Conservation (phyloP, 2,888 invertebrate genomes). For the Meliscaeva auricollis region DNA sequence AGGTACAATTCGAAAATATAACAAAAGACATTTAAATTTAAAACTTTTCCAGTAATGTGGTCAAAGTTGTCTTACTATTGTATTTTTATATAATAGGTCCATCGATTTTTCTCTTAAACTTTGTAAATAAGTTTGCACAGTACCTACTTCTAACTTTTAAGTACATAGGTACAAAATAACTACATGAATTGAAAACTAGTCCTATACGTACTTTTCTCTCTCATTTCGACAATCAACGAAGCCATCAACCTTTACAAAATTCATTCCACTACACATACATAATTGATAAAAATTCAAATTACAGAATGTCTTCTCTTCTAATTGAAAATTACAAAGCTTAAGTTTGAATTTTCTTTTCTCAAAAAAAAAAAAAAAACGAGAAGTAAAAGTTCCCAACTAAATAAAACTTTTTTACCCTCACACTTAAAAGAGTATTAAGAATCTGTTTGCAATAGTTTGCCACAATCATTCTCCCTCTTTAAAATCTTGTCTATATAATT, state of each 20-base stretch:
- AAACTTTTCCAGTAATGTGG: no score
- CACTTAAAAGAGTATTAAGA: neutral
- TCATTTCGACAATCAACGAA: neutral
- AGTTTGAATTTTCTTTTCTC: neutral
- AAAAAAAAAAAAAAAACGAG: neutral
- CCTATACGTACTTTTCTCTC: no score
- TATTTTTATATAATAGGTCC: no score
- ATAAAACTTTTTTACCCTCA: neutral
- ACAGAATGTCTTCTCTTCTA: neutral
- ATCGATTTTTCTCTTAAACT: no score
- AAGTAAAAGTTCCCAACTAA: neutral
- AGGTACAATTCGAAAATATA: no score
- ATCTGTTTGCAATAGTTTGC: neutral
- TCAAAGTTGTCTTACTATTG: no score
- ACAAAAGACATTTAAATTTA: no score
- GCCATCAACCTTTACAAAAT: neutral
- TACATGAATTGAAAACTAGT: no score
- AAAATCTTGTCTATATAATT: neutral
- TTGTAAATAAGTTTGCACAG: no score
- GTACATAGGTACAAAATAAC: no score
- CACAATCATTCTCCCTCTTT: neutral
- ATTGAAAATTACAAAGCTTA: neutral
- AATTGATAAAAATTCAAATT: neutral
- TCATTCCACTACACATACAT: neutral
- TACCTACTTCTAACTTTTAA: no score